Base-by-base conservation (phyloP, 2,888 invertebrate species). In the Clostera curtula region DNA sequence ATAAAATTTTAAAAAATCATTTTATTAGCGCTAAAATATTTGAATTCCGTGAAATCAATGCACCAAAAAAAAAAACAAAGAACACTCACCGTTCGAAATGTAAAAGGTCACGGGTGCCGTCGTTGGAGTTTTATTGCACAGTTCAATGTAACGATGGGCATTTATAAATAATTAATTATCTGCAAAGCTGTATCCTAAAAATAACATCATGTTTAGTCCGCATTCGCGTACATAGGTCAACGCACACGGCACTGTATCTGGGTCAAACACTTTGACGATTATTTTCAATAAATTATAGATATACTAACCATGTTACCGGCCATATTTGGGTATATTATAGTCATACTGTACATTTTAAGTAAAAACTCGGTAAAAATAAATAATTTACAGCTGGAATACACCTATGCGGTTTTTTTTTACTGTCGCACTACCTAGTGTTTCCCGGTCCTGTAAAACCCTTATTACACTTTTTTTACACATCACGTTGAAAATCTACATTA, bases 81-180 rank as follows among this genome's bases (percentile, higher is more conserved):
- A 27, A 43, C 61, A 74, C 77, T 76, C 36, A 77, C 77, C 70
- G 52, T 58, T 48, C 41, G 44, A 50, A 47, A 40, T 45, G 49
- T 40, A 50, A 60, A 56, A 60, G 50, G 55, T 59, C 52, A 56
- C 55, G 44, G 48, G 36, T 47, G 53, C 47, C 50, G 52, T 49
- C 47, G 38, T 56, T 51, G 51, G 47, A 49, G 52, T 46, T 56
- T 60, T 57, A 47, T 57, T 44, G 51, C 45, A 48, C 53, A 56
- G 52, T 60, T 52, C 45, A 42, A 52, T 63, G 58, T 60, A 60
- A 56, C 62, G 58, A 64, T 69, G 60, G 59, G 59, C 66, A 71
- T 74, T 58, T 75, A 80, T 77, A 73, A 76, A 79, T 82, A 75
- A 68, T 79, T 80, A 80, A 77, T 69, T 74, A 79, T 72, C 80